Conservation (phyloP, 2,797 vertebrate genomes). For the Pteronotus mesoamericanus region DNA sequence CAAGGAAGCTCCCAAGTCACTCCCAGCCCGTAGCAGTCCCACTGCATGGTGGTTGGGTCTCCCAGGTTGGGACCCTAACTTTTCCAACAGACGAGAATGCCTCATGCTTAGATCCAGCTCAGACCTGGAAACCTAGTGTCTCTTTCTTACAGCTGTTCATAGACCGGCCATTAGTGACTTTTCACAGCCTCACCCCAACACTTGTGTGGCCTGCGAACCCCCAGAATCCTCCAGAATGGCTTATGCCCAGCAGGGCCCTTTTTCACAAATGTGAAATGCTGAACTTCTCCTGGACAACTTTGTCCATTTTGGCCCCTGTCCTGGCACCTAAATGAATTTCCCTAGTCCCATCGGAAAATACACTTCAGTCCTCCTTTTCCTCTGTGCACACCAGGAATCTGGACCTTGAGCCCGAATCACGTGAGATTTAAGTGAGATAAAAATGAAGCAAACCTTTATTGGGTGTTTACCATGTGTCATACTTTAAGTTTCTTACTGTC, state of each 20-base stretch:
- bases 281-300: not conserved
- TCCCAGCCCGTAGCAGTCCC: not conserved
- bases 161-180: not conserved
- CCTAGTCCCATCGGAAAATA: not conserved
- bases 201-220: not conserved
- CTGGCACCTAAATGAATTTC: not conserved
- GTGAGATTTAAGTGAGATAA: not conserved
- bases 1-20: not conserved
- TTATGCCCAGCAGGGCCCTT: not conserved
- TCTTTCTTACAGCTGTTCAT: not conserved
- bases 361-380: not conserved
- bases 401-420: not conserved
- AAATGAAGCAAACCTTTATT: not conserved
- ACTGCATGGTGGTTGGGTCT: not conserved
- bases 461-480: not conserved
- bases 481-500: not conserved
- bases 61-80: not conserved
- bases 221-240: accelerated
- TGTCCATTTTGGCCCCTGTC: not conserved
- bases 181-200: not conserved
- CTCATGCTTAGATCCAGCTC: not conserved
- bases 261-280: not conserved
- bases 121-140: not conserved
- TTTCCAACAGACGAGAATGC: not conserved
- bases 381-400: not conserved